These are phyloP conservation scores for Gracilinanus agilis DNA, from an alignment of 2,113 vertebrate species.

Conservation along the genomic window DNA sequence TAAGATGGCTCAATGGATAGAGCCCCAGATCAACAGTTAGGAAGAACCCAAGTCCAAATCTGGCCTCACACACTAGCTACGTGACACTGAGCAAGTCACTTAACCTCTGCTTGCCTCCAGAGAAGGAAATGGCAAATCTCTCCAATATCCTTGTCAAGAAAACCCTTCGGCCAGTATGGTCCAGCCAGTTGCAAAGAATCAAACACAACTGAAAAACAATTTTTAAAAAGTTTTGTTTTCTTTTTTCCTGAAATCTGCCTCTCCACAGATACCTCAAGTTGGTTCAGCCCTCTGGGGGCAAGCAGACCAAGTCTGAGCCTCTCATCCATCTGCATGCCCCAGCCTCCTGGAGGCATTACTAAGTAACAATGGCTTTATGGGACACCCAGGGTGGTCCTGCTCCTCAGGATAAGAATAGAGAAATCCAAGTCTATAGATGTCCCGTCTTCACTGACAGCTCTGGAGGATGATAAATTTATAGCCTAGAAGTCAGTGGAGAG, in stretches of 20 bases:
- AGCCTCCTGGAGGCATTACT: not conserved
- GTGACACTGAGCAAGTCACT: too few relatives aligned
- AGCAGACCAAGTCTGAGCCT: not conserved
- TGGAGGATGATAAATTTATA: not conserved
- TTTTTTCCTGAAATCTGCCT: not conserved
- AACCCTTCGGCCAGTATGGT: too few relatives aligned
- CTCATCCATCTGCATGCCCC: too few relatives aligned
- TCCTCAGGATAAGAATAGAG: not conserved
- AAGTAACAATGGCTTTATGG: not conserved
- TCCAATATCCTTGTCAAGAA: too few relatives aligned
- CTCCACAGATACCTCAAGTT: not conserved
- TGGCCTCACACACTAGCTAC: too few relatives aligned
- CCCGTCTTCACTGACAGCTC: not conserved
- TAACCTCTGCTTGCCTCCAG: too few relatives aligned
- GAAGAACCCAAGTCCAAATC: too few relatives aligned
- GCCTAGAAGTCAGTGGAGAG: not conserved
- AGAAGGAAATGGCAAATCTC: too few relatives aligned
- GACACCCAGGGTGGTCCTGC: not conserved
- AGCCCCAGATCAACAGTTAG: too few relatives aligned
- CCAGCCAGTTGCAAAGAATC: too few relatives aligned
- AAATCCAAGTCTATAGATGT: not conserved
- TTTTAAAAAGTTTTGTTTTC: not conserved
- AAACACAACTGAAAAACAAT: too few relatives aligned
- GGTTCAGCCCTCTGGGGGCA: not conserved
- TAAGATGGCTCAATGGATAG: not conserved